Evolutionary conservation across 2,888 invertebrate genomes (phyloP).

Genomic region (Synanthedon vespiformis): DNA sequence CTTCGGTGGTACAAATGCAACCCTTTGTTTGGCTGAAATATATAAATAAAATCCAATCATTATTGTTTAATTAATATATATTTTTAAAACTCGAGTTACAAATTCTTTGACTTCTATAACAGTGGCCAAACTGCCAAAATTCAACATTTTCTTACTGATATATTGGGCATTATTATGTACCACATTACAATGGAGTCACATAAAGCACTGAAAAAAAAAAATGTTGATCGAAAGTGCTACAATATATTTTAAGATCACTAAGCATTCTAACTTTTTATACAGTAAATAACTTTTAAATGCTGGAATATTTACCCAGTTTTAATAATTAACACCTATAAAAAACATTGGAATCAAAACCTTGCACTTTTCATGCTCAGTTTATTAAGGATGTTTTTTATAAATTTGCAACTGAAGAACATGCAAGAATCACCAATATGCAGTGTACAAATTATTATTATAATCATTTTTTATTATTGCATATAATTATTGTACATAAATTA

Average conservation of each 20-base stretch:
- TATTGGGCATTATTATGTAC: slow-evolving; percentile 46
- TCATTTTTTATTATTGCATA: no score
- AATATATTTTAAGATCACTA: slow-evolving; percentile 55
- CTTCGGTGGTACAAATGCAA: slow-evolving; percentile 98
- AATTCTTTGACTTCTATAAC: slow-evolving; percentile 54
- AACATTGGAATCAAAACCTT: background rate
- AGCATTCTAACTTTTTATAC: slow-evolving; percentile 61
- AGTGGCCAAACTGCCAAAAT: slow-evolving; percentile 50
- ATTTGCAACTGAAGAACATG: no score
- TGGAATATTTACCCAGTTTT: slow-evolving; percentile 18
- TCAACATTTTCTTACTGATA: slow-evolving; percentile 38
- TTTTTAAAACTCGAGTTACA: slow-evolving; percentile 68
- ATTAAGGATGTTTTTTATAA: no score
- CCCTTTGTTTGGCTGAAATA: slow-evolving; percentile 74
- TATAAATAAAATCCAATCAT: slow-evolving; percentile 19
- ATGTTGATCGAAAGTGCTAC: slow-evolving; percentile 60
- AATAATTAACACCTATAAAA: background rate
- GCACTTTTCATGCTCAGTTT: no score
- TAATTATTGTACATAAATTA: no score
- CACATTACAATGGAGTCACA: slow-evolving; percentile 56
- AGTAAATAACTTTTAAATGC: slow-evolving; percentile 62
- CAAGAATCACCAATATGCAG: no score
- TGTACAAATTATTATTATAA: no score
- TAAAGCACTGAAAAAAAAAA: slow-evolving; percentile 57
- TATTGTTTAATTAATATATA: slow-evolving; percentile 50